Evolutionary conservation across 2,888 invertebrate species (phyloP).

Genomic region (Adelognathus sp.): DNA sequence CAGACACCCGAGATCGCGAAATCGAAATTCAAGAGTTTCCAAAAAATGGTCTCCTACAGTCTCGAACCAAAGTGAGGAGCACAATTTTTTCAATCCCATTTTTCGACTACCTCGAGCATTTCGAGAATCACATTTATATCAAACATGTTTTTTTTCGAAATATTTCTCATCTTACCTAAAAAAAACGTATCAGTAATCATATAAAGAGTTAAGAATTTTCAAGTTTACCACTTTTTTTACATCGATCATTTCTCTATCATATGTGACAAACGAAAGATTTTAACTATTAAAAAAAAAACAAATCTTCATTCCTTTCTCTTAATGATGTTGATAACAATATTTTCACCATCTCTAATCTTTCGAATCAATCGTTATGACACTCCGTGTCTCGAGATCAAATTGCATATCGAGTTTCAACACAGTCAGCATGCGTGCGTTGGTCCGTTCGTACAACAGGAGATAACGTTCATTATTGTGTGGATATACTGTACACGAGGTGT

Average conservation of each 20-base stretch:
- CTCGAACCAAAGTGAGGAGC: conserved; percentile 87
- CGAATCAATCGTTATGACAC: neutral
- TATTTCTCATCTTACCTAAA: too few relatives aligned
- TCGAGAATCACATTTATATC: too few relatives aligned
- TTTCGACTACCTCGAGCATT: too few relatives aligned
- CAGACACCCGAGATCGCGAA: conserved; percentile 68
- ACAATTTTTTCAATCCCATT: neutral
- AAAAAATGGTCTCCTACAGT: conserved; percentile 92
- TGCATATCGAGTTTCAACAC: neutral
- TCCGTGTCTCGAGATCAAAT: neutral
- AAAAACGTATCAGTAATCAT: too few relatives aligned
- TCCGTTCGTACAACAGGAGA: neutral
- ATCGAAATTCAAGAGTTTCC: conserved; percentile 87
- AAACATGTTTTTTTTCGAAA: too few relatives aligned
- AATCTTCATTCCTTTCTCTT: neutral
- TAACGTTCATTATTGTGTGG: neutral
- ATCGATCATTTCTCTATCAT: too few relatives aligned
- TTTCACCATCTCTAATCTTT: neutral
- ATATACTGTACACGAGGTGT: neutral
- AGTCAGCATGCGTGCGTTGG: neutral
- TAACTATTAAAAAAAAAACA: too few relatives aligned
- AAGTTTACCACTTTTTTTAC: too few relatives aligned
- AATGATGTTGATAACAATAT: neutral
- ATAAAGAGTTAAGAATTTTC: too few relatives aligned
- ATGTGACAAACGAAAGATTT: too few relatives aligned